A percentile compares a stretch with the other conserved stretches of the same genome.
Evolutionary conservation across 1,140 invertebrate genomes (phyloP).

Genomic region (Reticulitermes speratus): DNA sequence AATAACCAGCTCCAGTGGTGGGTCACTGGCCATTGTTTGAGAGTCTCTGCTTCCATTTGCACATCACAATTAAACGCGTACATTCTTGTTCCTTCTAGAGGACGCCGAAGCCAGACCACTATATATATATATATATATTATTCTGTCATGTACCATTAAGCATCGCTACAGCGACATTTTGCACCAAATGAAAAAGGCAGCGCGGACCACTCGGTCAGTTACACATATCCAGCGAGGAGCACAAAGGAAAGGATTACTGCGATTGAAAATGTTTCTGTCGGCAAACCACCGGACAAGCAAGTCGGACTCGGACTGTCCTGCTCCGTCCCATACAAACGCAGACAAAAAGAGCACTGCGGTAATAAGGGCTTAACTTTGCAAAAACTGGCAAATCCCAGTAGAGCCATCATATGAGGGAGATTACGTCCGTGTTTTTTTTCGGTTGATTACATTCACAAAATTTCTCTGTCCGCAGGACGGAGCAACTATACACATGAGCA

Average conservation of each 20-base stretch:
- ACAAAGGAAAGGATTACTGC: background rate
- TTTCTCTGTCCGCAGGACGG: background rate
- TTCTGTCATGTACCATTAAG: background rate
- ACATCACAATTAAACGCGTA: too few species aligned
- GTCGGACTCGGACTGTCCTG: background rate
- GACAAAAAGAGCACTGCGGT: background rate
- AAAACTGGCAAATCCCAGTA: background rate
- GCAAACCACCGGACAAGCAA: background rate
- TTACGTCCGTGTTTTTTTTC: background rate
- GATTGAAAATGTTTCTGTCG: background rate
- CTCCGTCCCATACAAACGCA: background rate
- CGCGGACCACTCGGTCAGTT: background rate
- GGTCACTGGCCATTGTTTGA: too few species aligned
- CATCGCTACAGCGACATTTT: background rate
- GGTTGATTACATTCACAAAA: constrained; percentile 9
- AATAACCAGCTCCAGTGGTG: too few species aligned
- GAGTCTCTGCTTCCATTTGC: too few species aligned
- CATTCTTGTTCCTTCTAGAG: too few species aligned
- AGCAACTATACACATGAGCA: too few species aligned
- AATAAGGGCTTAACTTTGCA: background rate
- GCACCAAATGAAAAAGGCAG: background rate
- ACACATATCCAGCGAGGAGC: background rate
- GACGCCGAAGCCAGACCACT: too few species aligned
- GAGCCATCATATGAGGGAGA: background rate
- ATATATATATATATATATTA: too few species aligned